Evolutionary conservation across 2,888 invertebrate species (phyloP).

Genomic region (Monopis laevigella): DNA sequence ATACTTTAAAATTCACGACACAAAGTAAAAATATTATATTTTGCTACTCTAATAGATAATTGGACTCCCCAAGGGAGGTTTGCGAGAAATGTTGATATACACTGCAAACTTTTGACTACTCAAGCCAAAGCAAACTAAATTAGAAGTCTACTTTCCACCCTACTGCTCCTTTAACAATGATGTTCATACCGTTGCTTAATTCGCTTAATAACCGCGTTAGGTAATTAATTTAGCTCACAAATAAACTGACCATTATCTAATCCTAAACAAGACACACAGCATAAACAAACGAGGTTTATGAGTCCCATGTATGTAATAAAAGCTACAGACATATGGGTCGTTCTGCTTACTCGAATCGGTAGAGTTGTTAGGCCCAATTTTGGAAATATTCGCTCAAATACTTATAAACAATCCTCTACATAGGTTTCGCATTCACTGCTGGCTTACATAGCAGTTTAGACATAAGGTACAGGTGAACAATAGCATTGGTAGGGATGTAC

Average conservation of each 20-base stretch:
- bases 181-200: no score
- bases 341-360: not conserved
- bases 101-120: no score
- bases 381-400: not conserved
- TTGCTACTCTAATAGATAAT: not conserved
- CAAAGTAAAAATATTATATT: not conserved
- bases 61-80: no score
- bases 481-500: not conserved
- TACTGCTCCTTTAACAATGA: no score
- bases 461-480: not conserved
- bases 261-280: conserved; percentile 8
- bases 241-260: conserved; percentile 3
- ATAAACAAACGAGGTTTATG: conserved; percentile 25
- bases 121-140: no score
- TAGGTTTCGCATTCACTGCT: not conserved
- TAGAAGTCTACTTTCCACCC: no score
- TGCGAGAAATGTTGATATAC: no score
- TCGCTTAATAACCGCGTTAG: no score
- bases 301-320: conserved; percentile 31
- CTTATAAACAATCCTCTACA: conserved; percentile 5
- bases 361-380: not conserved
- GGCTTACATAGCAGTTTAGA: not conserved
- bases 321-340: conserved; percentile 9
- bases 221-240: no score
- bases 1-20: not conserved